phyloP scores from a whole-genome alignment of 1,140 invertebrate species.

The Araneus ventricosus region DNA sequence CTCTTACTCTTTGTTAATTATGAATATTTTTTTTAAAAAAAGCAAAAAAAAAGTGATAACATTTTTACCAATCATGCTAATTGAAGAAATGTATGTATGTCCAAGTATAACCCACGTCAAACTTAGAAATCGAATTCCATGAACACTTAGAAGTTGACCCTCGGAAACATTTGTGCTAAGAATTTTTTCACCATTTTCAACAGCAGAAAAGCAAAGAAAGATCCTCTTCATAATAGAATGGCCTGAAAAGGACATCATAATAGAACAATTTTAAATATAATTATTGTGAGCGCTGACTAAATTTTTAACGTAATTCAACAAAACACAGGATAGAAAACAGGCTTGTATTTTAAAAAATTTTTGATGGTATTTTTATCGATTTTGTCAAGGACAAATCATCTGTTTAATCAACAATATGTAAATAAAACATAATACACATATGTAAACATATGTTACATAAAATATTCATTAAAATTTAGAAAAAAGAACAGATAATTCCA shows the following conservation, averaged over 20 bases:
- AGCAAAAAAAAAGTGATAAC: too few relatives aligned
- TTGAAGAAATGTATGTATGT: slow-evolving; percentile 84
- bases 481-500: too few relatives aligned
- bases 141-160: slow-evolving; percentile 90
- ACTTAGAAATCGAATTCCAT: slow-evolving; percentile 90
- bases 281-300: too few relatives aligned
- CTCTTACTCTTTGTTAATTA: too few relatives aligned
- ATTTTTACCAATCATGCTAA: slow-evolving; percentile 60
- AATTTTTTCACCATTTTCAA: slow-evolving; percentile 80
- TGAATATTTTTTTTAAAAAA: too few relatives aligned
- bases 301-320: too few relatives aligned
- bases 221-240: slow-evolving; percentile 21
- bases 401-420: too few relatives aligned
- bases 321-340: too few relatives aligned
- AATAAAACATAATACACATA: too few relatives aligned
- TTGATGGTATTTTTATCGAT: neutral
- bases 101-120: slow-evolving; percentile 96
- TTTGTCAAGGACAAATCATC: neutral
- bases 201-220: slow-evolving; percentile 79
- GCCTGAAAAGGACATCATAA: neutral
- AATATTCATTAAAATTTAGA: too few relatives aligned
- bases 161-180: slow-evolving; percentile 80
- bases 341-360: neutral
- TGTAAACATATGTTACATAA: too few relatives aligned
- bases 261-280: neutral